Evolutionary conservation across 1,140 invertebrate species (phyloP).

Genomic region (Lasaia peninsularis): DNA sequence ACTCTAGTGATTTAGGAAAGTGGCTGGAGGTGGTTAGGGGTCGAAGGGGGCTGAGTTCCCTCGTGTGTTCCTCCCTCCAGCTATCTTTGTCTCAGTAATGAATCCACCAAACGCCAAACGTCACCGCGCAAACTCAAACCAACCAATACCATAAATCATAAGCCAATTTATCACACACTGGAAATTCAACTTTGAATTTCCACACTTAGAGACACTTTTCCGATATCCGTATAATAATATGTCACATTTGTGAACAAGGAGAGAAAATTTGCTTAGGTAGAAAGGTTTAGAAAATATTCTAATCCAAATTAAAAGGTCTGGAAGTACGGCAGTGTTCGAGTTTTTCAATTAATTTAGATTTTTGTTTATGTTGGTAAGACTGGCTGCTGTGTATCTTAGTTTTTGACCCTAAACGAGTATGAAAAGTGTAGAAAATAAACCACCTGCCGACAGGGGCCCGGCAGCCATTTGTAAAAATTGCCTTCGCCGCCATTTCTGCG

Average conservation of each 20-base stretch:
- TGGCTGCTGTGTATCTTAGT: conserved; percentile 16
- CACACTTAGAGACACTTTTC: conserved; percentile 30
- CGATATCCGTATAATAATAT: background rate
- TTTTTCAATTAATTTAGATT: conserved; percentile 37
- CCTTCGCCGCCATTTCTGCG: conserved; percentile 69
- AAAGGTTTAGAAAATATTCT: conserved; percentile 62
- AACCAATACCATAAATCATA: conserved; percentile 55
- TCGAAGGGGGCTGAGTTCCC: conserved; percentile 27
- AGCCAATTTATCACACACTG: conserved; percentile 36
- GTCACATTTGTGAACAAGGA: conserved; percentile 8
- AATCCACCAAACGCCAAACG: conserved; percentile 71
- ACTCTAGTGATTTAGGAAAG: conserved; percentile 70
- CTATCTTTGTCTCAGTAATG: conserved; percentile 71
- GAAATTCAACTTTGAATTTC: conserved; percentile 43
- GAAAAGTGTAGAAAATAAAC: conserved; percentile 53
- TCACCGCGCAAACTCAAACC: conserved; percentile 61
- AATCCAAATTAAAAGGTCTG: conserved; percentile 59
- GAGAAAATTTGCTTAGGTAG: conserved; percentile 53
- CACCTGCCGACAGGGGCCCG: conserved; percentile 51
- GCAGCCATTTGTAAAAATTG: conserved; percentile 75
- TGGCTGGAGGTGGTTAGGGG: conserved; percentile 44
- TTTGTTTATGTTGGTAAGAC: background rate
- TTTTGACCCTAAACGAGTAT: conserved; percentile 33
- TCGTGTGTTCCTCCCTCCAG: conserved; percentile 25
- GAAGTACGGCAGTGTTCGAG: conserved; percentile 42